Evolutionary conservation across 2,888 invertebrate species (phyloP), one percentile per base, ranked within the genome.

Genomic region (Tetranychus piercei): DNA sequence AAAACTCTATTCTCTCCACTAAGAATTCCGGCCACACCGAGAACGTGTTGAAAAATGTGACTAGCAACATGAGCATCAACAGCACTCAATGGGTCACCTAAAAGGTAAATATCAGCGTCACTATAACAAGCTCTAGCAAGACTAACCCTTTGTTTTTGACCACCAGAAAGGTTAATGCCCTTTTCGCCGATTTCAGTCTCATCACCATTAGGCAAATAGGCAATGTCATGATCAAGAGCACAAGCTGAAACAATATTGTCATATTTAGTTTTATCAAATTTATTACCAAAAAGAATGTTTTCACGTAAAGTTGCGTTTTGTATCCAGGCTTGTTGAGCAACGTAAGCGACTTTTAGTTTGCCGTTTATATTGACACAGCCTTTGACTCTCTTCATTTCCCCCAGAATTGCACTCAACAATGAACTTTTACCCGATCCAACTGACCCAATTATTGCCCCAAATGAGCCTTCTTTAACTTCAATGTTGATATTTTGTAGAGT

Each of bases 161-260:
- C 73, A 34, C 73, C 73, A 44, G 34, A 34, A 20, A 73, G 43
- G 44, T 73, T 73, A 34, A 73, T 73, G 20, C 73, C 73, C 22
- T 73, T 73, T 84, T 99, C 97, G 76, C 99, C 99, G 79, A 99
- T 97, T 85, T 99, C 97, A 0, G 97, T 99, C 81, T 88, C 87
- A 85, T 99, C 97, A 0, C 96, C 94, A n/a, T 90, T 94, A 2
- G 85, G 84, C 45, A 86, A 80, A 20, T 34, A 22, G 1, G 82
- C 82, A 73, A 85, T 80, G 78, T 85, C 85, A 5, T 82, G 80
- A n/a, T 79, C 79, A 43, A 85, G 80, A 2, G 84, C 84, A 79
- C 85, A 85, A 0, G 83, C 82, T n/a, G 83, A 82, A 1, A 85
- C 77, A 0, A 84, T 81, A 65, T 80, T 77, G 5, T 82, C 74